Evolutionary conservation across 1,140 invertebrate genomes (phyloP).

Genomic region (Bombus breviceps): DNA sequence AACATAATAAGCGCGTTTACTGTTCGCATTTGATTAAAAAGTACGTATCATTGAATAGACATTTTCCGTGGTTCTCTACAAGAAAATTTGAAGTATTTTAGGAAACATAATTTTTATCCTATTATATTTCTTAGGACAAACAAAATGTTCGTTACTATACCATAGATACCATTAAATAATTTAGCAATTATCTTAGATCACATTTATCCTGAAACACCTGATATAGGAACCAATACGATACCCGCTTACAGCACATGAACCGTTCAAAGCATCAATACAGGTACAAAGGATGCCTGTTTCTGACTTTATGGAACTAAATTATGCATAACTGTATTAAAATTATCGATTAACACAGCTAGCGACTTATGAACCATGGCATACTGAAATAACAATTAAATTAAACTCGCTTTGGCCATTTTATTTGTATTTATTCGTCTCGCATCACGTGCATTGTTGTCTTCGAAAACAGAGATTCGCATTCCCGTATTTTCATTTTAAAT

Average conservation of each 20-base stretch:
- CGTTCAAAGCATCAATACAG: not conserved
- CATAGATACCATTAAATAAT: not conserved
- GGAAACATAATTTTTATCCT: not conserved
- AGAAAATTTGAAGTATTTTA: too few relatives aligned
- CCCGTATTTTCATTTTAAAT: not conserved
- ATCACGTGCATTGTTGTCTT: not conserved
- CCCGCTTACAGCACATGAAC: not conserved
- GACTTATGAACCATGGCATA: not conserved
- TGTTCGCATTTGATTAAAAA: too few relatives aligned
- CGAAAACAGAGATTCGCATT: not conserved
- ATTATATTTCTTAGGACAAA: not conserved
- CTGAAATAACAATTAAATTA: constrained; percentile 28
- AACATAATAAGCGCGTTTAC: too few relatives aligned
- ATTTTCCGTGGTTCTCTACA: too few relatives aligned
- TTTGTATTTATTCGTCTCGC: constrained; percentile 5
- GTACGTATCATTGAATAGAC: too few relatives aligned
- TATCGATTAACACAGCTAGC: not conserved
- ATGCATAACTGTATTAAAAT: constrained; percentile 32
- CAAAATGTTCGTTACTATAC: not conserved
- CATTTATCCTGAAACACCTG: not conserved
- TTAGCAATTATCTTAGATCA: not conserved
- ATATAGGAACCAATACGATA: not conserved
- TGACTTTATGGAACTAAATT: constrained; percentile 6
- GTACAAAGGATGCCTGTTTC: not conserved
- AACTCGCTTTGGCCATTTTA: constrained; percentile 12